phyloP scores from a whole-genome alignment of 2,113 vertebrate species.

The Anoura caudifer region DNA sequence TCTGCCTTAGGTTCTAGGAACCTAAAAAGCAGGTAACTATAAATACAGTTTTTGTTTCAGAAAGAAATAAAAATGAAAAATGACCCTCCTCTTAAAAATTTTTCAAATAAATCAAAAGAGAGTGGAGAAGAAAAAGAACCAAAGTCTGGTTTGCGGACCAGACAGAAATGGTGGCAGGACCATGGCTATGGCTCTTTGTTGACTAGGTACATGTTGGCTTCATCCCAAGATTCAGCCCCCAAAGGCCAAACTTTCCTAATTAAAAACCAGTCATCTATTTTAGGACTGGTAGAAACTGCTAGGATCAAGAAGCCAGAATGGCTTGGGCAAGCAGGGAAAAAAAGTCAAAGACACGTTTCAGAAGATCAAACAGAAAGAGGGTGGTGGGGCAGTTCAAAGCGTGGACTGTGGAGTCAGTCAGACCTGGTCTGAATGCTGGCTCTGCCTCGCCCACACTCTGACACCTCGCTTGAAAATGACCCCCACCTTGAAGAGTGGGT shows the following conservation, averaged over 20 bases:
- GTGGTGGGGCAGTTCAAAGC: not conserved
- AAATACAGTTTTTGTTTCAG: constrained; percentile 8
- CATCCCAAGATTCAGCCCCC: not conserved
- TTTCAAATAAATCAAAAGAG: not conserved
- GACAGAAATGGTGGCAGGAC: not conserved
- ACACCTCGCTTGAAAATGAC: not conserved
- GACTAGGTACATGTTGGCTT: not conserved
- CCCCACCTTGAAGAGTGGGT: not conserved
- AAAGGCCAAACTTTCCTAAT: not conserved
- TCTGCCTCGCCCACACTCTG: not conserved
- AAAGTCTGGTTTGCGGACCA: not conserved
- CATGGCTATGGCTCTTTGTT: not conserved
- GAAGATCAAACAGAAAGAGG: not conserved
- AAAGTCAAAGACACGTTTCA: not conserved
- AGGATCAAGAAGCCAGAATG: not conserved
- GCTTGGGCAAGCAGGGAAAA: not conserved
- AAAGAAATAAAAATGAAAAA: constrained; percentile 34
- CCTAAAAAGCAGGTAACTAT: not conserved
- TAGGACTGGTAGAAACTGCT: not conserved
- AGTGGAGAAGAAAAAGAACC: not conserved
- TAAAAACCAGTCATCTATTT: constrained; percentile 15
- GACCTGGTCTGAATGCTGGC: not conserved
- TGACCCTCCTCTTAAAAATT: not conserved
- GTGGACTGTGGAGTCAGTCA: not conserved
- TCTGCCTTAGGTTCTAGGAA: not conserved